These are phyloP conservation scores for Xestoiulus laeticollis DNA, from an alignment of 2,888 invertebrate genomes.

Conservation along the genomic window DNA sequence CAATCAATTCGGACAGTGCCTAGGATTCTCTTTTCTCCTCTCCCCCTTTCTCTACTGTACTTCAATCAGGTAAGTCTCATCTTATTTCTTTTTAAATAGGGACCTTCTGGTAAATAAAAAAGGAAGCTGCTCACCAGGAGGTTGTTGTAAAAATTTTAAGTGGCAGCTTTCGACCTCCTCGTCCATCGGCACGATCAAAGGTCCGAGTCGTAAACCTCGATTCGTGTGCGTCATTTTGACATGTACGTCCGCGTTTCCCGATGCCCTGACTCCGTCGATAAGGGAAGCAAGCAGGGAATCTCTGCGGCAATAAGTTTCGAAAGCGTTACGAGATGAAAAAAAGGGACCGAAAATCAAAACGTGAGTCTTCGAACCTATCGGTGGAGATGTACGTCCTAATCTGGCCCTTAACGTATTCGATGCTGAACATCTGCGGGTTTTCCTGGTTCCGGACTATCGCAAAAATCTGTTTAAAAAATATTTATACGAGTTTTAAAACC, in stretches of 20 bases:
- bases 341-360: neutral
- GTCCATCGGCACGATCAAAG: slow-evolving; percentile 83
- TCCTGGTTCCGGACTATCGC: slow-evolving; percentile 88
- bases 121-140: slow-evolving; percentile 65
- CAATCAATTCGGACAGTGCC: too few relatives aligned
- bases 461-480: slow-evolving; percentile 75
- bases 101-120: too few relatives aligned
- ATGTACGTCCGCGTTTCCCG: slow-evolving; percentile 96
- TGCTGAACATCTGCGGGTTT: slow-evolving; percentile 91
- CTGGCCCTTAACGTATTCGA: slow-evolving; percentile 94
- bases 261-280: slow-evolving; percentile 94
- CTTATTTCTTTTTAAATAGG: too few relatives aligned
- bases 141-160: slow-evolving; percentile 78
- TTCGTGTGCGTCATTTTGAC: slow-evolving; percentile 86
- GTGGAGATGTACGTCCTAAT: slow-evolving; percentile 88
- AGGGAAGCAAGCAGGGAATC: slow-evolving; percentile 95
- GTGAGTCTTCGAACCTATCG: slow-evolving; percentile 74
- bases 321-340: neutral
- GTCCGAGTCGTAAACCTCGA: slow-evolving; percentile 87
- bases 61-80: too few relatives aligned
- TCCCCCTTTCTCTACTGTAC: too few relatives aligned
- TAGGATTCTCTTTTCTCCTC: too few relatives aligned
- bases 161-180: slow-evolving; percentile 95
- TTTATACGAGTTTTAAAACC: neutral
- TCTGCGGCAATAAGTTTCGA: slow-evolving; percentile 65